Percentiles rank a stretch among this genome's conserved stretches.
Conservation (phyloP, 2,797 vertebrate species). For the Cirrhinus molitorella region DNA sequence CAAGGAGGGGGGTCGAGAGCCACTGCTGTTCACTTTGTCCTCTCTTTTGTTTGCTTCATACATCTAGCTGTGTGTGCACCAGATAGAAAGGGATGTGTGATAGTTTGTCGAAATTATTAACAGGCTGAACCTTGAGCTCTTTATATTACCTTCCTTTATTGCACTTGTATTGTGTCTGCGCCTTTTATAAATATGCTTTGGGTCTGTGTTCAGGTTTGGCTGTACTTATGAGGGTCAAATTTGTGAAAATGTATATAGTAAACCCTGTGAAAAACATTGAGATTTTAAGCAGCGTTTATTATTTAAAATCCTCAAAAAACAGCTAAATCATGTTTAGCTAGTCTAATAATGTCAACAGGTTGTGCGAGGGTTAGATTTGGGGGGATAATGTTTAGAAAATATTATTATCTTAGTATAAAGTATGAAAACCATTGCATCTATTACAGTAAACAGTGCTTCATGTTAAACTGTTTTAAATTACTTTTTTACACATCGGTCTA, state of each 20-base stretch:
- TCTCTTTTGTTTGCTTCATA: conserved; percentile 62
- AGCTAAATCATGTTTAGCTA: not conserved
- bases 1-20: conserved; percentile 68
- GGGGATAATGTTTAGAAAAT: not conserved
- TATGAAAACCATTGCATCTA: not conserved
- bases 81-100: not conserved
- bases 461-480: too few species aligned
- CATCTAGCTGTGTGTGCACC: conserved; percentile 42
- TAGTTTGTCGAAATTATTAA: conserved; percentile 15
- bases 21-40: conserved; percentile 67
- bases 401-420: not conserved
- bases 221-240: not conserved
- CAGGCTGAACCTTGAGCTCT: conserved; percentile 20
- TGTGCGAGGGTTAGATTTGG: not conserved
- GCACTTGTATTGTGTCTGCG: not conserved
- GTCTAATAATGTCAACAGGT: not conserved
- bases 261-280: not conserved
- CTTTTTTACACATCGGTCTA: too few species aligned
- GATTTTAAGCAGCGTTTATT: not conserved
- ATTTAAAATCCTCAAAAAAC: not conserved
- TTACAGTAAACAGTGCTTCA: too few species aligned
- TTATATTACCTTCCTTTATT: not conserved
- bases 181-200: conserved; percentile 5
- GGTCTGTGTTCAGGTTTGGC: not conserved
- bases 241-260: conserved; percentile 5